Conservation (phyloP, 2,113 vertebrate species). For the Choloepus hoffmanni region DNA sequence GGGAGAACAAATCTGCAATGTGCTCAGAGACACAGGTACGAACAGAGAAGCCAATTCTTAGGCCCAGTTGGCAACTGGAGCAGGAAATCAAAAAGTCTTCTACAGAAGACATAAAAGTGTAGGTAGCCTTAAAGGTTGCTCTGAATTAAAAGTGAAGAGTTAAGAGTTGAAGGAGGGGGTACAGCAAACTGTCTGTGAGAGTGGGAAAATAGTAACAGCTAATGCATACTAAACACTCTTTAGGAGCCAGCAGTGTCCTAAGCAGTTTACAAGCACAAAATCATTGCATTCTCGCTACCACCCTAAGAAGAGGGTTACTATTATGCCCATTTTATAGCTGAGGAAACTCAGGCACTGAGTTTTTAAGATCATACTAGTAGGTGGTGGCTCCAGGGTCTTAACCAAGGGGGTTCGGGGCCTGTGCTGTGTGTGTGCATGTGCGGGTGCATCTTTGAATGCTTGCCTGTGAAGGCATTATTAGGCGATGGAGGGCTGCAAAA, state of each 20-base stretch:
- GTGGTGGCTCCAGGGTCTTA: not conserved
- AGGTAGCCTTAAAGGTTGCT: not conserved
- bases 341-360: not conserved
- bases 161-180: not conserved
- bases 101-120: not conserved
- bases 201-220: not conserved
- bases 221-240: not conserved
- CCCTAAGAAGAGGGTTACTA: not conserved
- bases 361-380: not conserved
- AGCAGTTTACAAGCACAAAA: not conserved
- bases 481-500: not conserved
- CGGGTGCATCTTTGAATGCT: not conserved
- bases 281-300: not conserved
- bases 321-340: not conserved
- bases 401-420: not conserved
- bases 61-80: not conserved
- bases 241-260: not conserved
- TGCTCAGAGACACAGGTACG: not conserved
- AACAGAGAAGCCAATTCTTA: not conserved
- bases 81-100: slow-evolving; percentile 11
- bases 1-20: not conserved
- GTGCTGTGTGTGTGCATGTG: not conserved
- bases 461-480: not conserved
- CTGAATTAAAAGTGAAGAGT: not conserved
- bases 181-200: not conserved